Evolutionary conservation across 2,797 vertebrate species (phyloP).

Genomic region (Siniperca undulata): DNA sequence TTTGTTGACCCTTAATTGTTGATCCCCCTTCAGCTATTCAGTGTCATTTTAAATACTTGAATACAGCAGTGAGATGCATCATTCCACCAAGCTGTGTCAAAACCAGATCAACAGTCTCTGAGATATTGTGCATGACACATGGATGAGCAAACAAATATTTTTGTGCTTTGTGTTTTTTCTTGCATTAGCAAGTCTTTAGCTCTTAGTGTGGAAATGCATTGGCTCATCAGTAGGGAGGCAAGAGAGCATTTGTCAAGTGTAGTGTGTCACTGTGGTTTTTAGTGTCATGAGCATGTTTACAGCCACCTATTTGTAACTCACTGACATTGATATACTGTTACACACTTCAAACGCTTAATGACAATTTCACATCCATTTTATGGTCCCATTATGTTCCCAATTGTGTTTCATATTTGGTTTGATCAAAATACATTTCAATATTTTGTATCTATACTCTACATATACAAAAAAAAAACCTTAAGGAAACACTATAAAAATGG

Average conservation of each 20-base stretch:
- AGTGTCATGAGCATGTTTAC: background rate
- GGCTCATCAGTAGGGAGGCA: background rate
- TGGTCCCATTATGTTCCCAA: background rate
- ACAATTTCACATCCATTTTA: background rate
- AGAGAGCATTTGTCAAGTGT: background rate
- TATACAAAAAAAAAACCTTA: background rate
- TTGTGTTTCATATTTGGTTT: background rate
- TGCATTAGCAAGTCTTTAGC: slow-evolving; percentile 8
- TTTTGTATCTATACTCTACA: background rate
- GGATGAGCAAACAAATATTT: slow-evolving; percentile 55
- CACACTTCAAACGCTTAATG: background rate
- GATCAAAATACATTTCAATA: background rate
- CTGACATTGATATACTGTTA: background rate
- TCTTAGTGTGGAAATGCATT: slow-evolving; percentile 2
- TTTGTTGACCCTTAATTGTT: slow-evolving; percentile 74
- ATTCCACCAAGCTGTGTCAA: slow-evolving; percentile 57
- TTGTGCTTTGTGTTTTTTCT: slow-evolving; percentile 14
- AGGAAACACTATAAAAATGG: background rate
- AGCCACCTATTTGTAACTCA: background rate
- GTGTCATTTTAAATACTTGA: slow-evolving; percentile 71
- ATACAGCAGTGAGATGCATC: slow-evolving; percentile 55
- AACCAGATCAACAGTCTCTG: slow-evolving; percentile 48
- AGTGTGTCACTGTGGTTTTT: background rate
- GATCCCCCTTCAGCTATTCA: slow-evolving; percentile 68
- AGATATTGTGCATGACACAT: slow-evolving; percentile 55